These are phyloP conservation scores for Pogonognathellus flavescens DNA, from an alignment of 1,140 invertebrate genomes.

Conservation along the genomic window DNA sequence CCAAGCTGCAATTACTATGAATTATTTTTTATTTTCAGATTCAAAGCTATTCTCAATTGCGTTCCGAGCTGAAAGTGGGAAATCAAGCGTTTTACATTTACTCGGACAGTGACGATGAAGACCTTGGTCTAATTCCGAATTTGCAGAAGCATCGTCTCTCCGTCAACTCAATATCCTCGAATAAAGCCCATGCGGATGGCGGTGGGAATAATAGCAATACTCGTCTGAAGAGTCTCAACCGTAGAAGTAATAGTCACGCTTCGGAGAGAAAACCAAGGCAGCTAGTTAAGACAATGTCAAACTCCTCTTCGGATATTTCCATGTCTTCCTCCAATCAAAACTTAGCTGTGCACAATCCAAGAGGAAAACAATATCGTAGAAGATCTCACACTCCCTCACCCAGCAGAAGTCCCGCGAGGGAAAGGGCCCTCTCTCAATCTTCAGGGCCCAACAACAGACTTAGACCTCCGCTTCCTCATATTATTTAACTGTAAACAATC, in stretches of 20 bases:
- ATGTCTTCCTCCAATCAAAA: neutral
- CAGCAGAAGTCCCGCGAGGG: neutral
- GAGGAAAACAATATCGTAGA: constrained; percentile 9
- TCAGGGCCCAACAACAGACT: neutral
- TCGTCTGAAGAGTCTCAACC: neutral
- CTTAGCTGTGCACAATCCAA: neutral
- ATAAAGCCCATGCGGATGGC: neutral
- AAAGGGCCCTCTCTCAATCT: neutral
- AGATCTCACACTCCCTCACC: constrained; percentile 52
- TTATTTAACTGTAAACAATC: neutral
- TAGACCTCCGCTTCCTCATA: neutral
- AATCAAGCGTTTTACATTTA: constrained; percentile 65
- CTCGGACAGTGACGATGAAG: constrained; percentile 38
- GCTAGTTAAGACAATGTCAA: constrained; percentile 38
- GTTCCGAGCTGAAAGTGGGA: constrained; percentile 62
- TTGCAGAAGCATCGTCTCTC: constrained; percentile 33
- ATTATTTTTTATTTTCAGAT: constrained; percentile 57
- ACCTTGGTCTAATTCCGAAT: constrained; percentile 39
- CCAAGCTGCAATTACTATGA: no score
- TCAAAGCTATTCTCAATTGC: constrained; percentile 61
- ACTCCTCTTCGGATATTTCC: constrained; percentile 53
- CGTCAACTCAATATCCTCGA: constrained; percentile 9
- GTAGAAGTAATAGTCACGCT: neutral
- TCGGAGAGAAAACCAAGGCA: neutral
- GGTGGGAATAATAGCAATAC: neutral